Conservation (phyloP, 2,797 vertebrate genomes). For the Sebastiscus albofasciatus region DNA sequence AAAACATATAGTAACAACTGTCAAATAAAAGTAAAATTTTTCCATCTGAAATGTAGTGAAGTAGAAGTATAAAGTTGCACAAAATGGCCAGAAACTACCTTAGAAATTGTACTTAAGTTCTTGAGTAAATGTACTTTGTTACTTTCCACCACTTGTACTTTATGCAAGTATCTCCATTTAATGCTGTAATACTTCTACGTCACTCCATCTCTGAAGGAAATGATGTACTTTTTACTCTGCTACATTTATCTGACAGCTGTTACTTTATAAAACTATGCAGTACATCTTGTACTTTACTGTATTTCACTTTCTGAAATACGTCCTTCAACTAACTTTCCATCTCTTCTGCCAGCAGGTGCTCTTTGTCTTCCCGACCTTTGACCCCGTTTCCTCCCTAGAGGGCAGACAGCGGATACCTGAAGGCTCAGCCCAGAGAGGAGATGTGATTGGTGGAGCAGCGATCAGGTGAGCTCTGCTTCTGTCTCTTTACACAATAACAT, state of each 20-base stretch:
- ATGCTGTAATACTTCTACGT: neutral
- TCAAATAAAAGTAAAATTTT: neutral
- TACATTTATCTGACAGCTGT: neutral
- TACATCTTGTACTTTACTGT: neutral
- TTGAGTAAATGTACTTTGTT: neutral
- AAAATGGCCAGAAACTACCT: neutral
- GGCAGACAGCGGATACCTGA: conserved; percentile 59
- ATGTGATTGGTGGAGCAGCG: conserved; percentile 51
- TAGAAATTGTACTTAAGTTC: neutral
- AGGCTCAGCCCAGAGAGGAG: neutral
- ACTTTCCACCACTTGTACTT: neutral
- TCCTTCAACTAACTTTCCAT: neutral
- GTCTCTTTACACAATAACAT: conserved; percentile 51
- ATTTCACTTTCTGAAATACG: neutral
- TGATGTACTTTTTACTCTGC: neutral
- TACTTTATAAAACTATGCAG: neutral
- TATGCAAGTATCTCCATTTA: fast-evolving
- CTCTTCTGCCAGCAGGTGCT: conserved; percentile 20
- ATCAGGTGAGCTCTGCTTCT: conserved; percentile 40
- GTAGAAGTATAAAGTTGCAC: neutral
- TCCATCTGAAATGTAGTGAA: neutral
- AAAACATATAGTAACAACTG: neutral
- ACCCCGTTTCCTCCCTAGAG: conserved; percentile 22
- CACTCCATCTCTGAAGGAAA: neutral
- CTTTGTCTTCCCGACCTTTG: conserved; percentile 34